Conservation (phyloP, 2,888 invertebrate genomes). For the Sepiola atlantica region DNA sequence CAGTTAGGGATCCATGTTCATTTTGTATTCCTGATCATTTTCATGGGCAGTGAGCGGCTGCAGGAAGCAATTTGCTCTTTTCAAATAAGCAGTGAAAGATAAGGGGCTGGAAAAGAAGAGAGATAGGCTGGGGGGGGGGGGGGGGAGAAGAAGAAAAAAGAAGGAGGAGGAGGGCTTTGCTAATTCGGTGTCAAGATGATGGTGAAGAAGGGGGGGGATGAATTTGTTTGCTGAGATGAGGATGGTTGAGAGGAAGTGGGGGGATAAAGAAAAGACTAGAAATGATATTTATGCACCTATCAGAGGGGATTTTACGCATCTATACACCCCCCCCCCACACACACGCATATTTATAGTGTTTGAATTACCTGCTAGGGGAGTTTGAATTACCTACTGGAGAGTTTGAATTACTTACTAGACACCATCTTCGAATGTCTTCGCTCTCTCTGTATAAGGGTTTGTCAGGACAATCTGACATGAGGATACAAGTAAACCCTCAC, state of each 20-base stretch:
- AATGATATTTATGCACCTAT: not conserved
- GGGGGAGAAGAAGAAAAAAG: not conserved
- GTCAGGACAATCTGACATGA: no score
- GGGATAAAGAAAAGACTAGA: not conserved
- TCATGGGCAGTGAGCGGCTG: not conserved
- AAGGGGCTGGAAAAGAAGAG: not conserved
- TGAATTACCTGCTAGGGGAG: no score
- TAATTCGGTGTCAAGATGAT: not conserved
- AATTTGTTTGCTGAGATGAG: not conserved
- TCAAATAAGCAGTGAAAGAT: not conserved
- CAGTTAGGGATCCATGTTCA: not conserved
- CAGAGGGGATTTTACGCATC: not conserved
- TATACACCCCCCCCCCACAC: no score
- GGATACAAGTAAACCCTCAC: no score
- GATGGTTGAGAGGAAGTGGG: no score
- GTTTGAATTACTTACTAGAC: no score
- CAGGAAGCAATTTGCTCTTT: conserved; percentile 32
- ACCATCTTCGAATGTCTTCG: no score
- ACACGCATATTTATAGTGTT: no score
- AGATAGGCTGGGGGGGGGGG: not conserved
- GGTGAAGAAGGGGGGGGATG: not conserved
- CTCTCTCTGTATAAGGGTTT: no score
- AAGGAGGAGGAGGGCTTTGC: no score
- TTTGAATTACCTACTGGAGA: no score
- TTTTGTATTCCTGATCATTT: not conserved